phyloP scores from a whole-genome alignment of 2,113 vertebrate species.

The Silurus glanis region DNA sequence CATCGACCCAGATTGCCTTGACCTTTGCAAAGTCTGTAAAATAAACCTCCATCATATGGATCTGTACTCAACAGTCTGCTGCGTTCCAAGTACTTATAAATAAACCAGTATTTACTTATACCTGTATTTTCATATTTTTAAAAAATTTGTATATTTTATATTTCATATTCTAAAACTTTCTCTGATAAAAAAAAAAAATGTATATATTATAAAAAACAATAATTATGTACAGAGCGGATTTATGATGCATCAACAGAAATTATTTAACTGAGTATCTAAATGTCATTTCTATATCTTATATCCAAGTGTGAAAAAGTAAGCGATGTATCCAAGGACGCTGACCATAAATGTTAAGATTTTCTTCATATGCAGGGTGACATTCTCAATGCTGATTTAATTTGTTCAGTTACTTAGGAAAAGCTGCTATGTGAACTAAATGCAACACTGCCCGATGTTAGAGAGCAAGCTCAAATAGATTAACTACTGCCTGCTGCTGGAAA shows the following conservation, averaged over 20 bases:
- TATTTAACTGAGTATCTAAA: background rate
- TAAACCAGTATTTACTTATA: background rate
- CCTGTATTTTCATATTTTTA: too few species aligned
- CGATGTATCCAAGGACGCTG: background rate
- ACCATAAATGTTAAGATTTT: background rate
- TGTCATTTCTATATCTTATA: background rate
- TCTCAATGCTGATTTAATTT: slow-evolving; percentile 22
- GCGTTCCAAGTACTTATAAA: background rate
- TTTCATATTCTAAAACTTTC: too few species aligned
- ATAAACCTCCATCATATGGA: background rate
- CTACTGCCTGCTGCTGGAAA: background rate
- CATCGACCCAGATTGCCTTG: background rate
- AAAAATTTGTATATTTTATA: too few species aligned
- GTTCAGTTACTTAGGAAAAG: slow-evolving; percentile 15
- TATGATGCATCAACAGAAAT: background rate
- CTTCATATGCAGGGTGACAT: slow-evolving; percentile 18
- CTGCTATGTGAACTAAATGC: slow-evolving; percentile 11
- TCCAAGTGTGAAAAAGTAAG: background rate
- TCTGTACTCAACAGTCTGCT: background rate
- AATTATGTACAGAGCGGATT: background rate
- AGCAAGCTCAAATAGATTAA: background rate
- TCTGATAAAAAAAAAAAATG: too few species aligned
- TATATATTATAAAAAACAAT: background rate
- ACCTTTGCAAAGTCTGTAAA: background rate
- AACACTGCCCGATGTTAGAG: slow-evolving; percentile 6